Base-by-base conservation (phyloP, 2,113 vertebrate genomes). In the Coptodon rendalli region DNA sequence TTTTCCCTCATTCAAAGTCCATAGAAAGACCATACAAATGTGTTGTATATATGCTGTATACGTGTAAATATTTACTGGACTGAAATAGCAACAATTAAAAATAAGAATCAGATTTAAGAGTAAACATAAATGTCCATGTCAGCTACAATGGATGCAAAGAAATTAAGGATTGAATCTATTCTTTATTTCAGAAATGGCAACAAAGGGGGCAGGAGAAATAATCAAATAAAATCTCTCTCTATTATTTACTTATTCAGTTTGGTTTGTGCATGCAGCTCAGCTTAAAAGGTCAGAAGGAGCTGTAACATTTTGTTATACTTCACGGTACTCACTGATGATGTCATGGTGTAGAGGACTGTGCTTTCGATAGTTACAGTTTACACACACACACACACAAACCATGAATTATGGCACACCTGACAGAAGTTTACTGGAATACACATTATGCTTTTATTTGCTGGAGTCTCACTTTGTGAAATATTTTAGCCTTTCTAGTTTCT, bases 241-340 rank as follows among this genome's bases (percentile, higher is more conserved):
- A 90, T 93, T 54, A 90, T 90, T 94, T 92, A 93, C 92, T 92
- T 88, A 92, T 93, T 87, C 84, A 19, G 81, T 90, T 90, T 92
- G 83, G 90, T 93, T 89, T 57, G 40, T 88, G 66, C 87, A 56
- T 91, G 83, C 63, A 82, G 89, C 90, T 89, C 71, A n/a, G 82
- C 68, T 68, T 76, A 53, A 93, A 95, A 95, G 93, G 93, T 94
- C 93, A 94, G 57, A 80, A 53, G 43, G 61, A 88, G 81, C 83
- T 0, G 16, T 31, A 71, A 73, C 84, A 82, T 90, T 89, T 78
- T 57, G 24, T 50, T 83, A 11, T 81, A 16, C 83, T 89, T 85
- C 43, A 38, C 2, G 1, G 80, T 82, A 61, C 27, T 50, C 5
- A 29, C 43, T 7, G 82, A 22, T 88, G 82, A 88, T 80, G 48